phyloP scores from a whole-genome alignment of 2,113 vertebrate genomes.

The Cephalopterus ornatus region DNA sequence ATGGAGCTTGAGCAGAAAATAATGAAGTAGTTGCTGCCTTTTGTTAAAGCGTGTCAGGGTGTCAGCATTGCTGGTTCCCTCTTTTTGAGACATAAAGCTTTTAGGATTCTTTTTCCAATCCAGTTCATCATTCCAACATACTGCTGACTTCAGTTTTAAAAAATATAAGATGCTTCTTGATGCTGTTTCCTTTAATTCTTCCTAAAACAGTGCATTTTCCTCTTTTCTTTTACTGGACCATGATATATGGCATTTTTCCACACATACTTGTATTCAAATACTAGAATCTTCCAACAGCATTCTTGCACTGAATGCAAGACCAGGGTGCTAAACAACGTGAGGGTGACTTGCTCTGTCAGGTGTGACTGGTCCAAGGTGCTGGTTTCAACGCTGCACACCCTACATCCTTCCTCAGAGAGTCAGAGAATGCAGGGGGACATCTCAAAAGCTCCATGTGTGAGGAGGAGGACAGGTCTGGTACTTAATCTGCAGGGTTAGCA shows the following conservation, averaged over 20 bases:
- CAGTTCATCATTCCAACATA: not conserved
- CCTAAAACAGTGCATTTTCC: not conserved
- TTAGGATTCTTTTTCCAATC: not conserved
- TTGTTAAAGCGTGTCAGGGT: not conserved
- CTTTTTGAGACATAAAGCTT: not conserved
- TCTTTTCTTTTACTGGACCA: not conserved
- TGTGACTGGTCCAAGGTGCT: not conserved
- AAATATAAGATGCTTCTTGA: not conserved
- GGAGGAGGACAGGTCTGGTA: not conserved
- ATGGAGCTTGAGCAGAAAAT: not conserved
- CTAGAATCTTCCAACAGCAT: not conserved
- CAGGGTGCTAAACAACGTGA: not conserved
- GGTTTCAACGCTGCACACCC: not conserved
- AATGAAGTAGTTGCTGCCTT: not conserved
- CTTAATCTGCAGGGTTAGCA: not conserved
- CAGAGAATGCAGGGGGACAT: not conserved
- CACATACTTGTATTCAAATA: not conserved
- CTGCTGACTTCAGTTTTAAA: not conserved
- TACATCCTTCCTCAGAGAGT: not conserved
- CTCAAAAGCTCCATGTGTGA: rapidly evolving
- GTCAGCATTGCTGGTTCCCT: not conserved
- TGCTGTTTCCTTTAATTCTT: not conserved
- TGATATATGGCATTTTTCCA: not conserved
- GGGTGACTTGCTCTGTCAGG: not conserved
- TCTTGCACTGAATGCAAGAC: not conserved